Evolutionary conservation across 2,888 invertebrate species (phyloP), one percentile per base, ranked within the genome.

Genomic region (Tromatobia lineatoria): DNA sequence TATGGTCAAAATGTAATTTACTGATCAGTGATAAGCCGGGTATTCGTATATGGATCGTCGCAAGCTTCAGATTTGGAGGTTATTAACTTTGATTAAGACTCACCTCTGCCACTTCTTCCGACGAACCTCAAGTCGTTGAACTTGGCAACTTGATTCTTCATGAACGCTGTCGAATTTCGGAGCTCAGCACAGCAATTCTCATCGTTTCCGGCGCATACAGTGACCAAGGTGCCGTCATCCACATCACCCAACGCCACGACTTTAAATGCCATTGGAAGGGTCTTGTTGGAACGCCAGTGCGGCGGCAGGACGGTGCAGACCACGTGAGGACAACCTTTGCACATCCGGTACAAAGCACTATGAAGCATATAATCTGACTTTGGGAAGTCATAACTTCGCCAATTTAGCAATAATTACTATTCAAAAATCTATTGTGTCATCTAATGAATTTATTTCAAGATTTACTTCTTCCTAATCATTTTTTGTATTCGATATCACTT

Each of bases 281-380:
- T 99, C 94, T 99, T 99, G 95, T 99, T 99, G 45, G 97, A 99
- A 86, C 99, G 95, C 99, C 99, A 99, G 94, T 99, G 99, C 0
- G 96, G 96, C 69, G 99, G 99, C 88, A 99, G 94, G 45, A 98
- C 97, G 85, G 99, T 98, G 93, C 97, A 97, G 20, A 96, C 96
- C 95, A 91, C 91, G 85, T 91, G 91, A 45, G 91, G 91, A 66
- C 88, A 90, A 79, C 91, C 91, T 91, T 83, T 83, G 78, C 71
- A 81, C 70, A 73, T 61, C 75, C 75, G 52, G 74, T 69, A 83
- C 83, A 80, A 45, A 78, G 59, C 80, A 74, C 50, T 64, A 73
- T 71, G 73, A 76, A 64, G 71, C 25, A 76, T 52, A 64, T 80
- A 74, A 74, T 73, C 82, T 73, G 77, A 77, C 47, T 75, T 74